Evolutionary conservation across 2,113 vertebrate species (phyloP).

Genomic region (Copsychus sechellarum): DNA sequence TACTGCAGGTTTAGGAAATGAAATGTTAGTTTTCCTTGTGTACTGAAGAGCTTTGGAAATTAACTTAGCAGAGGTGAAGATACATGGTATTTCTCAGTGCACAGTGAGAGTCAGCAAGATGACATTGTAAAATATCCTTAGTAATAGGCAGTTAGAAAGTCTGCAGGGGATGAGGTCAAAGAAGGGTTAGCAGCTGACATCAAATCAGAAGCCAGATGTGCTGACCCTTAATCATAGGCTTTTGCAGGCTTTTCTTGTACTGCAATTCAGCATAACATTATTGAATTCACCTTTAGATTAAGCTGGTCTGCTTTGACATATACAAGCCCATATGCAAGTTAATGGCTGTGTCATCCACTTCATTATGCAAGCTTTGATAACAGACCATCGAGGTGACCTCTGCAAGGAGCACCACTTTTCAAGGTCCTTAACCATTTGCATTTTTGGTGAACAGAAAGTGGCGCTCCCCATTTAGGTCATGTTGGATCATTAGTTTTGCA

Average conservation of each 20-base stretch:
- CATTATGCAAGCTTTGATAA: conserved; percentile 33
- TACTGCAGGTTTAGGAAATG: conserved; percentile 31
- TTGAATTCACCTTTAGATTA: conserved; percentile 66
- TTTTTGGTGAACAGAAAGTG: neutral
- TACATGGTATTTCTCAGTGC: conserved; percentile 45
- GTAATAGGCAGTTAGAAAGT: conserved; percentile 50
- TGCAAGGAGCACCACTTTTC: neutral
- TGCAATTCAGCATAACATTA: conserved; percentile 73
- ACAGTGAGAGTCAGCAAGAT: conserved; percentile 60
- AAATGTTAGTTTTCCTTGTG: conserved; percentile 15
- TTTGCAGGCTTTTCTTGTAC: conserved; percentile 8
- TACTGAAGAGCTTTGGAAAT: conserved; percentile 34
- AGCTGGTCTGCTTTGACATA: conserved; percentile 37
- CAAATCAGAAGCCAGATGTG: conserved; percentile 60
- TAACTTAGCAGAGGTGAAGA: conserved; percentile 38
- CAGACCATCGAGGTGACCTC: conserved; percentile 15
- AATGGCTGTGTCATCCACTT: conserved; percentile 43
- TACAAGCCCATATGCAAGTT: conserved; percentile 18
- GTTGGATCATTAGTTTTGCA: neutral
- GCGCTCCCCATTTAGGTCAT: neutral
- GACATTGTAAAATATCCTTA: conserved; percentile 35
- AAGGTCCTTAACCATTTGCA: conserved; percentile 17
- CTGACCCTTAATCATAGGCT: conserved; percentile 68
- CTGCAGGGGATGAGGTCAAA: conserved; percentile 58
- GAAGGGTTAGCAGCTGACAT: conserved; percentile 71